A percentile compares a stretch with the other conserved stretches of the same genome.
Evolutionary conservation across 2,888 invertebrate genomes (phyloP).

Genomic region (Lasioglossum lativentre): DNA sequence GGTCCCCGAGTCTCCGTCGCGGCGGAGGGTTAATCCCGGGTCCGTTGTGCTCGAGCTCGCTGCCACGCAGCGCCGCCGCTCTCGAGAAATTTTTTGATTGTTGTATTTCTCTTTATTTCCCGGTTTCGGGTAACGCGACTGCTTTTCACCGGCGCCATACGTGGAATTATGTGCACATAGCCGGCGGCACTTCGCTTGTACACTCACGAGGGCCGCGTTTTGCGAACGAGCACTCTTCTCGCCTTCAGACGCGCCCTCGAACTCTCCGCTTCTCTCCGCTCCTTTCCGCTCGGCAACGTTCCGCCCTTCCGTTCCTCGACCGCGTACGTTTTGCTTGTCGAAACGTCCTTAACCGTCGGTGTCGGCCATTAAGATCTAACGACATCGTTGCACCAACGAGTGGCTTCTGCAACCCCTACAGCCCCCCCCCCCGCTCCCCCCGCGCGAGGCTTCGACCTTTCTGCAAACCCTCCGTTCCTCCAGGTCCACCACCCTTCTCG

Average conservation of each 20-base stretch:
- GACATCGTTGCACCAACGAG: conserved; percentile 69
- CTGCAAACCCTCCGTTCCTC: background rate
- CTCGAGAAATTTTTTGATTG: background rate
- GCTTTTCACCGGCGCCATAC: background rate
- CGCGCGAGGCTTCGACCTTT: conserved; percentile 17
- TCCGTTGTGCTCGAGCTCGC: background rate
- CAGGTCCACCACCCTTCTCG: background rate
- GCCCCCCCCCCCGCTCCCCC: too few relatives aligned
- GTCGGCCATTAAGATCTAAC: conserved; percentile 72
- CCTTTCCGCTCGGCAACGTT: background rate
- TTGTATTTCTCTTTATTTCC: background rate
- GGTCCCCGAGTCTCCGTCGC: background rate
- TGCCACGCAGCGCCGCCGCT: too few relatives aligned
- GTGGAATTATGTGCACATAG: conserved; percentile 33
- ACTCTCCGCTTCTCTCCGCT: conserved; percentile 15
- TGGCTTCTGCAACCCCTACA: conserved; percentile 50
- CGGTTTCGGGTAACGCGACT: background rate
- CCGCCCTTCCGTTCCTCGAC: conserved; percentile 21
- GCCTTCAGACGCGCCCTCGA: conserved; percentile 29
- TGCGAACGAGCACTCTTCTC: conserved; percentile 51
- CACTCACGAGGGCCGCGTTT: conserved; percentile 34
- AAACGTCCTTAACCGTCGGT: conserved; percentile 70
- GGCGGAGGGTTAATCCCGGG: background rate
- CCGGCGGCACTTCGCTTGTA: conserved; percentile 25
- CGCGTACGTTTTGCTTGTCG: conserved; percentile 62